Evolutionary conservation across 2,113 vertebrate species (phyloP), one percentile per base, ranked within the genome.

Genomic region (Marmota flaviventris): DNA sequence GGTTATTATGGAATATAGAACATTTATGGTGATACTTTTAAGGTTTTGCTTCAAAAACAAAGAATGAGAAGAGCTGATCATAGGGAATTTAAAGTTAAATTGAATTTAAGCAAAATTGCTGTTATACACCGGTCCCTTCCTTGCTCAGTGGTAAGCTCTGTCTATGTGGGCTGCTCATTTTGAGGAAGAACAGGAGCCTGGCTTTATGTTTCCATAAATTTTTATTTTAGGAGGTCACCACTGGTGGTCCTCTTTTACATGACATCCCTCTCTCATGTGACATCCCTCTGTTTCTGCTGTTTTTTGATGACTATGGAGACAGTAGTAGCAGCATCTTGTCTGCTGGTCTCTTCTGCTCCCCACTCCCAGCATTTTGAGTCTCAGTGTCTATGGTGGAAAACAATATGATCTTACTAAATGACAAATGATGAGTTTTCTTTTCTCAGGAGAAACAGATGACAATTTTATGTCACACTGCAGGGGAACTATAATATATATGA

Each of bases 381-480:
- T 97, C 37, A 45, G 29, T 95, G 73, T 42, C 81, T 78, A 48
- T 85, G 79, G 37, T 95, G 81, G 92, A 4, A 97, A 58, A 51
- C 16, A 1, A 65, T 93, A 69, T 63, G 78, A 67, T 96, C 73
- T 88, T n/a, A 0, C 79, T 95, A 84, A 97, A 94, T 93, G 81
- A 69, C 93, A 95, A 95, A 95, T 61, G 75, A 82, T 95, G 95
- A 39, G 5, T 93, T 75, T 97, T 97, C 9, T 95, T 45, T 83
- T 91, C 37, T 83, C 58, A 58, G 76, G 93, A 97, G 93, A 98
- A 97, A 81, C 24, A n/a, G 75, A 95, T 96, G 93, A 85, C 95
- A 96, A 89, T 88, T 69, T 95, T 96, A 85, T 85, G 42, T 97
- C 95, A 95, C 94, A 96, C 48, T 82, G 97, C 97, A 98, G 97